Percentiles rank a stretch among this genome's conserved stretches.
Evolutionary conservation across 1,140 invertebrate genomes (phyloP).

Genomic region (Galendromus occidentalis): DNA sequence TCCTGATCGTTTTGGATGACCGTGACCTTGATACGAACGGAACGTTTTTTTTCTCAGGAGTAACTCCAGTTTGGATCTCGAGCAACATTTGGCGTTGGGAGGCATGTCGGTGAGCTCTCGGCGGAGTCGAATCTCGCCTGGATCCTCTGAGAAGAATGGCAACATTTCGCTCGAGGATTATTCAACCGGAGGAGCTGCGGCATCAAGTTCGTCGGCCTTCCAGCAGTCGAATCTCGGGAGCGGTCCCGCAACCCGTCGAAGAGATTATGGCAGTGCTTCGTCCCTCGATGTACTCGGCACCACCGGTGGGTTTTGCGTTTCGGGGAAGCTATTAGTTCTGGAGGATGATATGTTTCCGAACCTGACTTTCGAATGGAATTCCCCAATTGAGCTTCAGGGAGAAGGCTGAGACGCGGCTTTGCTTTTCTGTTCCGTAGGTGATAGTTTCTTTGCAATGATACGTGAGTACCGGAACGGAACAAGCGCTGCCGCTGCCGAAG

Average conservation of each 20-base stretch:
- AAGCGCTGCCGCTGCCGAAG: not conserved
- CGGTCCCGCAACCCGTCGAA: conserved; percentile 22
- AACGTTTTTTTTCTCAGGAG: conserved; percentile 32
- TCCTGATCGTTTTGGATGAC: too few species aligned
- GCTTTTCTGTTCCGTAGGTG: conserved; percentile 30
- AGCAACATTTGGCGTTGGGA: conserved; percentile 29
- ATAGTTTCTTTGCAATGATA: conserved; percentile 57
- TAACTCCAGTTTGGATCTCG: conserved; percentile 45
- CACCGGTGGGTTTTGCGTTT: too few species aligned
- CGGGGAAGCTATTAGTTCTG: too few species aligned
- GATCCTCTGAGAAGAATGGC: conserved; percentile 12
- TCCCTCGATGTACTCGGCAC: conserved; percentile 42
- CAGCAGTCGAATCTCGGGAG: not conserved
- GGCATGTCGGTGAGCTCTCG: conserved; percentile 22
- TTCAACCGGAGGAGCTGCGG: not conserved
- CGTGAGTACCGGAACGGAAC: conserved; percentile 35
- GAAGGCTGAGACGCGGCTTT: conserved; percentile 19
- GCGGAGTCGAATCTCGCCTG: conserved; percentile 13
- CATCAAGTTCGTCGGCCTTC: conserved; percentile 3
- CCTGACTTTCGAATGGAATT: conserved; percentile 19
- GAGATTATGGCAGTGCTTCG: conserved; percentile 41
- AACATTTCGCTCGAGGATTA: conserved; percentile 14
- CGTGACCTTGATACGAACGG: too few species aligned
- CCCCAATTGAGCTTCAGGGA: conserved; percentile 33
- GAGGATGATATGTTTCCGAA: too few species aligned